Percentiles rank a stretch among this genome's conserved stretches.
These are phyloP conservation scores for Dermochelys coriacea DNA, from an alignment of 2,797 vertebrate genomes.

Conservation along the genomic window DNA sequence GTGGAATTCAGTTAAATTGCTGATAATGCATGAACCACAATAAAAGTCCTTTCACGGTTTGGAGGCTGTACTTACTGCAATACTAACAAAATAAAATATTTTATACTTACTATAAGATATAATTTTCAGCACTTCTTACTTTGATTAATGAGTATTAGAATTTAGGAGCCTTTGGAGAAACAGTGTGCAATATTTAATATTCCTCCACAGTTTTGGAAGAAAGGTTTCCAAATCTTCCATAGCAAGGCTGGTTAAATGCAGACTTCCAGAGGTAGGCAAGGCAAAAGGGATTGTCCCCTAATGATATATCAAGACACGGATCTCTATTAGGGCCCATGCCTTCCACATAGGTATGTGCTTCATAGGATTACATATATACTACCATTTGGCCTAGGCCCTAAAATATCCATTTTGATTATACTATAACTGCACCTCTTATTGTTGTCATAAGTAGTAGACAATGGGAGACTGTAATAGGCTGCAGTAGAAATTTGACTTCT, in stretches of 20 bases:
- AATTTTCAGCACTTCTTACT: not conserved
- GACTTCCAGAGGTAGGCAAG: not conserved
- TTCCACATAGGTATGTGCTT: not conserved
- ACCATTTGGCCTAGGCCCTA: too few relatives aligned
- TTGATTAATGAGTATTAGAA: not conserved
- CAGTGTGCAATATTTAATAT: not conserved
- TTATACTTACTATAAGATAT: too few relatives aligned
- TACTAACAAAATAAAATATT: too few relatives aligned
- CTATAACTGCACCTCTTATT: not conserved
- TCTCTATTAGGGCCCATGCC: not conserved
- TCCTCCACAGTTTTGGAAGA: not conserved
- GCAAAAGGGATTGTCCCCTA: not conserved
- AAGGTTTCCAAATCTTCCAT: not conserved
- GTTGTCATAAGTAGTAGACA: not conserved
- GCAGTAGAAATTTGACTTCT: not conserved
- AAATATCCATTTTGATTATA: too few relatives aligned
- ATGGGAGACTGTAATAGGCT: not conserved
- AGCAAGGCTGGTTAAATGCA: not conserved
- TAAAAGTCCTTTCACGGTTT: not conserved
- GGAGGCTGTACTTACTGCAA: not conserved
- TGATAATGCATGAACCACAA: not conserved
- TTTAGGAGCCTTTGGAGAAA: not conserved
- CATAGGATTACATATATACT: not conserved
- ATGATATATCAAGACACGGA: not conserved
- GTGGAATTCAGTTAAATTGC: not conserved